Evolutionary conservation across 2,888 invertebrate species (phyloP).

Genomic region (Eupithecia exiguata): DNA sequence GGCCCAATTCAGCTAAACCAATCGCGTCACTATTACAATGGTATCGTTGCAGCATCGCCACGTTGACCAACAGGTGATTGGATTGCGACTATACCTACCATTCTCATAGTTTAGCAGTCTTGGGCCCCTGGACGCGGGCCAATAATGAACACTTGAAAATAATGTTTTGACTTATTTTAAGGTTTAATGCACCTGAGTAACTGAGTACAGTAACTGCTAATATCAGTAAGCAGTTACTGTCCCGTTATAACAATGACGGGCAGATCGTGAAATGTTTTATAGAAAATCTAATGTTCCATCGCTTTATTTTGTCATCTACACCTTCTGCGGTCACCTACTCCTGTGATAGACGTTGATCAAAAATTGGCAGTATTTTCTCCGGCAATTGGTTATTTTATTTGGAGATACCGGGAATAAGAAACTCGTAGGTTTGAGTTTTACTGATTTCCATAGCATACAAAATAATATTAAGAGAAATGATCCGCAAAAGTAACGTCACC

Average conservation of each 20-base stretch:
- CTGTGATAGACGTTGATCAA: not conserved
- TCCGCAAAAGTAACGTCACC: not conserved
- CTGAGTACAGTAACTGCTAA: not conserved
- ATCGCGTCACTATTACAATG: not conserved
- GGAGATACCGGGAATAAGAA: not conserved
- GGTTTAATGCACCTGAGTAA: not conserved
- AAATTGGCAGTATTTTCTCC: not conserved
- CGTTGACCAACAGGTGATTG: not conserved
- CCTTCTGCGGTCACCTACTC: not conserved
- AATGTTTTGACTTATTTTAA: not conserved
- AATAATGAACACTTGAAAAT: not conserved
- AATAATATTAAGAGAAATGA: not conserved
- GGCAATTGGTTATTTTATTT: not conserved
- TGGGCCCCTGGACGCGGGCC: not conserved
- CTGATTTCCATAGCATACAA: not conserved
- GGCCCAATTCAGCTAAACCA: not conserved
- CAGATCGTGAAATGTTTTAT: not conserved
- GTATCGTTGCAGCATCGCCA: not conserved
- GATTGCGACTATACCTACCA: not conserved
- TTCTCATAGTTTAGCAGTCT: not conserved
- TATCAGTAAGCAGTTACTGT: too few species aligned
- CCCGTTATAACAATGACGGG: too few species aligned
- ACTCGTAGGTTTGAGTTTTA: not conserved
- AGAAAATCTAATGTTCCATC: not conserved
- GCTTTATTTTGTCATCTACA: not conserved